Evolutionary conservation across 35 echinoderm and acorn worm species (phyloP), one percentile per base, ranked within the genome.

Genomic region (Patiria miniata): DNA sequence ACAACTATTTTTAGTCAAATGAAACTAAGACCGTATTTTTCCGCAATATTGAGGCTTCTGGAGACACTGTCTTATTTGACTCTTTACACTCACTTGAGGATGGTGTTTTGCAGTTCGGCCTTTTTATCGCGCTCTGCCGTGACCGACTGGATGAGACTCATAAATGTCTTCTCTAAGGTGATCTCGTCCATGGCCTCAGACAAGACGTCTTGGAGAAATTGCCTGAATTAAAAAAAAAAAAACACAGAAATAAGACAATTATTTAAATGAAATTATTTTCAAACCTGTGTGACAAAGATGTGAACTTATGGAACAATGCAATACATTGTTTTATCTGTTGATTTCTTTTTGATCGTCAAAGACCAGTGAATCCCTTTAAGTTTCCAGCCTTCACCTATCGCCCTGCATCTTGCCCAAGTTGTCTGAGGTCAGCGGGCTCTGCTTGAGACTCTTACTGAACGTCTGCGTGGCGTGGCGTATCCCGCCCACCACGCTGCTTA

Each of bases 81-180:
- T 47, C 12, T 47, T 47, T 4, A 6, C 32, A 53, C 92, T 98
- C 86, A 98, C 96, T 94, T 98, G 60, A 98, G 89, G 8, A 98
- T 98, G 12, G 92, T 98, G 39, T 98, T 88, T 79, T 98, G 96
- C 59, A 98, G 82, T 83, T 98, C 91, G 10, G 93, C 93, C 77
- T 97, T 97, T 28, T 94, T 91, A 21, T 88, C 79, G 51, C 91
- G 90, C 65, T 98, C 96, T 16, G 51, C 47, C 17, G 93, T 94
- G n/a, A 98, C 96, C 36, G 92, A 79, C n/a, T 94, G 77, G 14
- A 98, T 81, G 18, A 98, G 84, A n/a, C 86, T 83, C 32, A 68
- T 81, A 52, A 94, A 98, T 14, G 85, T 88, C 44, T 81, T 84
- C 18, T 83, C 65, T 15, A 60, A 55, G 12, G 37, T 77, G n/a